Evolutionary conservation across 2,797 vertebrate genomes (phyloP).

Genomic region (Falco berigora): DNA sequence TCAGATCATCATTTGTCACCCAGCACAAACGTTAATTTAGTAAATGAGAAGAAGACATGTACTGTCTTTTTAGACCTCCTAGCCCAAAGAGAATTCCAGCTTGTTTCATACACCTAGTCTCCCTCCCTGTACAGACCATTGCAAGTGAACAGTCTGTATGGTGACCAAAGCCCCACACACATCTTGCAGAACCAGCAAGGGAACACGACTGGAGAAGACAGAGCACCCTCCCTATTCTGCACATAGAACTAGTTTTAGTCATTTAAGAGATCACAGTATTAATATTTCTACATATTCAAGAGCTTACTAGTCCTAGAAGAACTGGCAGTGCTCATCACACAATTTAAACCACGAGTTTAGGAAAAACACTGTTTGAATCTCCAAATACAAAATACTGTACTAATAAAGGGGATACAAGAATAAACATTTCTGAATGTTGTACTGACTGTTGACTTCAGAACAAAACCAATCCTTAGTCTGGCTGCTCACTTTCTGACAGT

Average conservation of each 20-base stretch:
- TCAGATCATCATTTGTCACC: background rate
- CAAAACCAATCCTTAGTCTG: background rate
- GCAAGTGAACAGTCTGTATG: background rate
- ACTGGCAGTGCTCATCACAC: background rate
- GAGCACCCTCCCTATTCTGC: background rate
- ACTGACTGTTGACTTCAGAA: background rate
- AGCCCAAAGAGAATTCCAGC: background rate
- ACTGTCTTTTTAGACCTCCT: background rate
- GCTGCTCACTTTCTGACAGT: background rate
- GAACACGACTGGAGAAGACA: background rate
- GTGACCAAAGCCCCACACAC: background rate
- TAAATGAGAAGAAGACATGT: background rate
- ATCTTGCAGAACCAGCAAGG: background rate
- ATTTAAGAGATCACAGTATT: background rate
- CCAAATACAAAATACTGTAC: background rate
- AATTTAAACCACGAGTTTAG: background rate
- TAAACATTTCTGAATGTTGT: background rate
- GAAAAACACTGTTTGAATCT: background rate
- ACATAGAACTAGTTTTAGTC: background rate
- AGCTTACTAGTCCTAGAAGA: background rate
- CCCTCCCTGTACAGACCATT: background rate
- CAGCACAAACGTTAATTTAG: background rate
- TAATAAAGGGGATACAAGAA: background rate
- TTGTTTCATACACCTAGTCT: background rate
- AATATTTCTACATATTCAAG: background rate